phyloP scores from a whole-genome alignment of 2,113 vertebrate species.

The Cavia aperea region DNA sequence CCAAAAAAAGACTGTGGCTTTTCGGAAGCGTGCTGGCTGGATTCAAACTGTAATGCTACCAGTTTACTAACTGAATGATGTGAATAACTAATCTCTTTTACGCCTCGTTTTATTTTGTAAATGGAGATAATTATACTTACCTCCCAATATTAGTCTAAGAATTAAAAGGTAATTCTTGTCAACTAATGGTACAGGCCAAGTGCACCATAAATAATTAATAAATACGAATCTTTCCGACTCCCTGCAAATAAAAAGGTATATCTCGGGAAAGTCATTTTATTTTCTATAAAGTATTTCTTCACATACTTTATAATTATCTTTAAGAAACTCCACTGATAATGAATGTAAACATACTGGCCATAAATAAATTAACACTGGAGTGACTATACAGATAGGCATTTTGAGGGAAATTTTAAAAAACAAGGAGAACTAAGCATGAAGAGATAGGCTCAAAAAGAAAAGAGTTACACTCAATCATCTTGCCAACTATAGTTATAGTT shows the following conservation, averaged over 20 bases:
- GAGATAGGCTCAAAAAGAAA: conserved; percentile 30
- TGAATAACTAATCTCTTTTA: not conserved
- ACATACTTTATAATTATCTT: conserved; percentile 13
- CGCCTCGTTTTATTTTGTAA: conserved; percentile 19
- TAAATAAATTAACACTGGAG: not conserved
- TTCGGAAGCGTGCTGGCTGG: not conserved
- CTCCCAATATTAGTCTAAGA: conserved; percentile 30
- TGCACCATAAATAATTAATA: not conserved
- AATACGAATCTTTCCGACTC: not conserved
- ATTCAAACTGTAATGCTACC: not conserved
- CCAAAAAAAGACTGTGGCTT: not conserved
- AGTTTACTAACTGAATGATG: not conserved
- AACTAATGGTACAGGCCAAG: conserved; percentile 4
- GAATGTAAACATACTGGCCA: not conserved
- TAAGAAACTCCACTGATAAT: not conserved
- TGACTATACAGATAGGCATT: not conserved
- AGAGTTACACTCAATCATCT: not conserved
- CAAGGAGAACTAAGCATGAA: not conserved
- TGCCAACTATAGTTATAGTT: not conserved
- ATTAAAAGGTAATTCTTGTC: conserved; percentile 22
- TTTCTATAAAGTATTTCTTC: not conserved
- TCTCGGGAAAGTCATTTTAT: not conserved
- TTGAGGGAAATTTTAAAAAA: not conserved
- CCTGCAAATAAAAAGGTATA: not conserved
- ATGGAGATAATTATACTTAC: conserved; percentile 56